Evolutionary conservation across 30 jellyfish, hydroid and myxozoan species (phyloP).

Genomic region (Hydractinia symbiolongicarpus): DNA sequence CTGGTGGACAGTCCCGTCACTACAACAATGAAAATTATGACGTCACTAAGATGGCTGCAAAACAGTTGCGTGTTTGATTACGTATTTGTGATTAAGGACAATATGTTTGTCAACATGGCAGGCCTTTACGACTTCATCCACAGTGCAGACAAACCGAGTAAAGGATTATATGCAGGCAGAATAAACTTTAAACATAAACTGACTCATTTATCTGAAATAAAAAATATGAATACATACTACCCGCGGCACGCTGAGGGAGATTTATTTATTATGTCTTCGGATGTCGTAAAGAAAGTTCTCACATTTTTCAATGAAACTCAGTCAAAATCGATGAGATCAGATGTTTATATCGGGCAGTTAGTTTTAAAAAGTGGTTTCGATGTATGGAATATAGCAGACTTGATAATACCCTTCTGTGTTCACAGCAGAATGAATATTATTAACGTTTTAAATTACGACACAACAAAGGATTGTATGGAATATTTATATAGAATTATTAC

Average conservation of each 20-base stretch:
- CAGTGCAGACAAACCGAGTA: neutral
- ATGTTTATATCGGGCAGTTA: neutral
- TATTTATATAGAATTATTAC: neutral
- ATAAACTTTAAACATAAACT: neutral
- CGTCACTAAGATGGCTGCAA: neutral
- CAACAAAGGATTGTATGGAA: neutral
- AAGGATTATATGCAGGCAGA: neutral
- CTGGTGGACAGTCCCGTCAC: neutral
- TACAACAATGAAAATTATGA: neutral
- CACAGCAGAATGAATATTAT: neutral
- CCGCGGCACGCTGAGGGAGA: neutral
- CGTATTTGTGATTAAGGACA: neutral
- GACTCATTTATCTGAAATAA: neutral
- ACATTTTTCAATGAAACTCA: neutral
- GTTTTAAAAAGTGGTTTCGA: conserved; percentile 13
- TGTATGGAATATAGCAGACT: neutral
- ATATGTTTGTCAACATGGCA: neutral
- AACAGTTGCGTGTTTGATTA: neutral
- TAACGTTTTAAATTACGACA: neutral
- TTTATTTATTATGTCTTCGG: neutral
- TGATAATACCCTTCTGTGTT: neutral
- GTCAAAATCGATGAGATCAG: neutral
- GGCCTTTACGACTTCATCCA: neutral
- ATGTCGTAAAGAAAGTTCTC: neutral
- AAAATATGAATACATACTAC: neutral